Conservation (phyloP, 2,888 invertebrate genomes). For the Protophormia terraenovae region DNA sequence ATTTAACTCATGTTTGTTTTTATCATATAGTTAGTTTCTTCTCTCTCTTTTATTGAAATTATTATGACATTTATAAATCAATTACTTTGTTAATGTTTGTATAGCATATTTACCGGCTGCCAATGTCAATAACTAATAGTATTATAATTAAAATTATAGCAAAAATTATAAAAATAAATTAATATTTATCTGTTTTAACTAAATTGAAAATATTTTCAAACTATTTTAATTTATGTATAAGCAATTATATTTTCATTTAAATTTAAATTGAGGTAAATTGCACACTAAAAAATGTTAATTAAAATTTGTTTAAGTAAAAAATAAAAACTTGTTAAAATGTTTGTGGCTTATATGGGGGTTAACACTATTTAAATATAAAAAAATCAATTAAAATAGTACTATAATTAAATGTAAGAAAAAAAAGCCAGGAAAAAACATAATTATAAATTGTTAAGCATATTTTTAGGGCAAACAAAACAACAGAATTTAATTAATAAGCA, state of each 20-base stretch:
- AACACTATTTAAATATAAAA: constrained; percentile 10
- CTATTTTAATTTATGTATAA: background rate
- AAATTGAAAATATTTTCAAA: background rate
- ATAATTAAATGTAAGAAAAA: no score
- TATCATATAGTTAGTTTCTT: background rate
- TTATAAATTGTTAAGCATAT: no score
- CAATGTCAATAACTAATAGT: no score
- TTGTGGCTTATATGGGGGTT: constrained; percentile 7
- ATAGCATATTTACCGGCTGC: constrained; percentile 26
- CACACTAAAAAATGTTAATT: constrained; percentile 27
- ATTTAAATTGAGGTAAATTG: background rate
- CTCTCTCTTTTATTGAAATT: background rate
- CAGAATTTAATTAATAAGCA: no score
- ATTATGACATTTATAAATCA: constrained; percentile 64
- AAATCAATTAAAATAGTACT: constrained; percentile 24
- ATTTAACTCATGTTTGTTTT: constrained; percentile 22
- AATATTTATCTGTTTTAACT: background rate
- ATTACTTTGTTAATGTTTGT: constrained; percentile 56
- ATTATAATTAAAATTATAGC: constrained; percentile 19
- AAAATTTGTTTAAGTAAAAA: background rate
- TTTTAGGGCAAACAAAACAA: no score
- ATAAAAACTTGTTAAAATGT: constrained; percentile 28
- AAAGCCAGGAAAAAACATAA: no score
- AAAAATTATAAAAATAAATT: background rate
- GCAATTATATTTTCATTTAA: constrained; percentile 24